These are phyloP conservation scores for Agrilus mali DNA, from an alignment of 2,888 invertebrate species.

Conservation along the genomic window DNA sequence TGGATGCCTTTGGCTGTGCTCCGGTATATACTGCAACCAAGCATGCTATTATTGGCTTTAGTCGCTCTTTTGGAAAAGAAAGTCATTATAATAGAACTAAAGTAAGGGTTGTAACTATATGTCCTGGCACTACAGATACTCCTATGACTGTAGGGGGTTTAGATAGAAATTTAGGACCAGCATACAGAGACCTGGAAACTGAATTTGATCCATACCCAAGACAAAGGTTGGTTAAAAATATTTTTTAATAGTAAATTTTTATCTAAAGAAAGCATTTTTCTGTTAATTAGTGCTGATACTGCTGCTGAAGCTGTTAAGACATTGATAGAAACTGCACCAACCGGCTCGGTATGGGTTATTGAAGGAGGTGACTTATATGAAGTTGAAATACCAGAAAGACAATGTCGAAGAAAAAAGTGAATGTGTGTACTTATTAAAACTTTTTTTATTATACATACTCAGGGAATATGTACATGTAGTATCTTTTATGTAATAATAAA, in stretches of 20 bases:
- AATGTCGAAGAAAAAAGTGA: conserved; percentile 4
- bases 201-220: too few species aligned
- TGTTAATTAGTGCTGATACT: conserved; percentile 10
- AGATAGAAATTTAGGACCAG: conserved; percentile 4
- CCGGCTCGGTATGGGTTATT: conserved; percentile 35
- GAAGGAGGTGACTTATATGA: conserved; percentile 29
- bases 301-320: conserved; percentile 20
- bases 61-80: conserved; percentile 20
- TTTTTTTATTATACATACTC: too few species aligned
- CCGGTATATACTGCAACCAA: conserved; percentile 32
- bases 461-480: too few species aligned
- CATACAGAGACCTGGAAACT: conserved; percentile 4
- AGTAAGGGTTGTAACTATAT: conserved; percentile 29
- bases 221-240: too few species aligned
- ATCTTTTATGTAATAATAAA: not conserved
- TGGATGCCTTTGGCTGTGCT: conserved; percentile 20
- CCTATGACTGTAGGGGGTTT: conserved; percentile 18
- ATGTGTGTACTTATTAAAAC: not conserved
- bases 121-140: conserved; percentile 32
- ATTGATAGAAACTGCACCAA: conserved; percentile 25
- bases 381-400: conserved; percentile 23
- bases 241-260: too few species aligned
- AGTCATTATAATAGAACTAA: conserved; percentile 27
- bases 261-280: too few species aligned
- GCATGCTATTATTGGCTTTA: conserved; percentile 27